phyloP scores from a whole-genome alignment of 2,888 invertebrate species.

The Callimorpha dominula region DNA sequence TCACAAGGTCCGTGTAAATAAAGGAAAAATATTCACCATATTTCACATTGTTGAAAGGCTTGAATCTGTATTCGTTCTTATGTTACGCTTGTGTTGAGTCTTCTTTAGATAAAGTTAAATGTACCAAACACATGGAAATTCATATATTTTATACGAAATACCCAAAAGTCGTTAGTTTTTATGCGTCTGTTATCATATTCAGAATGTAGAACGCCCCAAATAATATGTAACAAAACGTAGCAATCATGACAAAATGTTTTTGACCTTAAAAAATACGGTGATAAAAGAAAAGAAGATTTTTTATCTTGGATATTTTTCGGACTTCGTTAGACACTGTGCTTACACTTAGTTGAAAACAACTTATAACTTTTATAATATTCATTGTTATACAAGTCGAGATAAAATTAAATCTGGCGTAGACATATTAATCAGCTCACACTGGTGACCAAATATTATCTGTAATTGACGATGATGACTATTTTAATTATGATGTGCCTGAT shows the following conservation, averaged over 20 bases:
- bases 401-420: too few species aligned
- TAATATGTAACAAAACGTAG: background rate
- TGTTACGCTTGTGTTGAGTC: background rate
- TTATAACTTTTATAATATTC: background rate
- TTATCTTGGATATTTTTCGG: background rate
- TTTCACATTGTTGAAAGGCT: background rate
- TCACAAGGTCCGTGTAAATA: background rate
- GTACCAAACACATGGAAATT: background rate
- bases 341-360: background rate
- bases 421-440: too few species aligned
- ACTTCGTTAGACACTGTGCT: background rate
- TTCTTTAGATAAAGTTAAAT: slow-evolving; percentile 6
- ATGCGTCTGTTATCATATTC: slow-evolving; percentile 1
- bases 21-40: background rate
- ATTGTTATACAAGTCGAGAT: background rate
- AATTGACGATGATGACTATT: too few species aligned
- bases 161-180: background rate
- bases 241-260: background rate
- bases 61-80: background rate
- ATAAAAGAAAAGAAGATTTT: background rate
- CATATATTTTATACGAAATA: background rate
- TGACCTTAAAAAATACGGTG: background rate
- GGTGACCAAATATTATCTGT: too few species aligned
- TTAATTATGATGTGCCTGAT: too few species aligned
- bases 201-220: background rate